phyloP scores from a whole-genome alignment of 2,797 vertebrate genomes.

The Taenioides sp. region DNA sequence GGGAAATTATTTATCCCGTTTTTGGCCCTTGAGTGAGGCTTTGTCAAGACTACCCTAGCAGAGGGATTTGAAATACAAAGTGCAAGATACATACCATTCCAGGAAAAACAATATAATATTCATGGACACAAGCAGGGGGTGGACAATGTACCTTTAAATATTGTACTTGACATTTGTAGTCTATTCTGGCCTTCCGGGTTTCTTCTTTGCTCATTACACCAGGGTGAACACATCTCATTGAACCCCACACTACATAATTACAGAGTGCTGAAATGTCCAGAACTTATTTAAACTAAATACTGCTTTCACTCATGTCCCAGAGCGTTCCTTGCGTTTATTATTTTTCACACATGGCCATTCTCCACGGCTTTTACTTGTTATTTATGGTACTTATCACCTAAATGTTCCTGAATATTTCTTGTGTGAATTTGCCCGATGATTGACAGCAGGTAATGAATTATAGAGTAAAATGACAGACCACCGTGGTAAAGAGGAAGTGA shows the following conservation, averaged over 20 bases:
- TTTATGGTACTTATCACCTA: slow-evolving; percentile 23
- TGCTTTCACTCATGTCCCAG: background rate
- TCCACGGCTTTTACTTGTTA: slow-evolving; percentile 8
- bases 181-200: background rate
- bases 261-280: background rate
- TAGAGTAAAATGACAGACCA: slow-evolving; percentile 50
- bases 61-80: too few relatives aligned
- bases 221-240: background rate
- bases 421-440: slow-evolving; percentile 42
- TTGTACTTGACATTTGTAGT: background rate
- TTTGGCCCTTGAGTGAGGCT: too few relatives aligned
- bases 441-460: slow-evolving; percentile 51
- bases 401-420: slow-evolving; percentile 26
- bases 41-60: too few relatives aligned
- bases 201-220: background rate
- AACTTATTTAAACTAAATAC: background rate
- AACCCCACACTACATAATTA: background rate
- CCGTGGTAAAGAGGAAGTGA: slow-evolving; percentile 41
- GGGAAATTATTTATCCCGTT: too few relatives aligned
- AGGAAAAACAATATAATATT: too few relatives aligned
- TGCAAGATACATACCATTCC: too few relatives aligned
- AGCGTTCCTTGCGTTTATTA: slow-evolving; percentile 2
- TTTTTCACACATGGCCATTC: background rate
- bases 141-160: too few relatives aligned
- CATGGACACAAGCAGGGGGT: too few relatives aligned